Percentiles rank a stretch among this genome's conserved stretches.
Conservation (phyloP, 2,113 vertebrate species). For the Ciconia maguari region DNA sequence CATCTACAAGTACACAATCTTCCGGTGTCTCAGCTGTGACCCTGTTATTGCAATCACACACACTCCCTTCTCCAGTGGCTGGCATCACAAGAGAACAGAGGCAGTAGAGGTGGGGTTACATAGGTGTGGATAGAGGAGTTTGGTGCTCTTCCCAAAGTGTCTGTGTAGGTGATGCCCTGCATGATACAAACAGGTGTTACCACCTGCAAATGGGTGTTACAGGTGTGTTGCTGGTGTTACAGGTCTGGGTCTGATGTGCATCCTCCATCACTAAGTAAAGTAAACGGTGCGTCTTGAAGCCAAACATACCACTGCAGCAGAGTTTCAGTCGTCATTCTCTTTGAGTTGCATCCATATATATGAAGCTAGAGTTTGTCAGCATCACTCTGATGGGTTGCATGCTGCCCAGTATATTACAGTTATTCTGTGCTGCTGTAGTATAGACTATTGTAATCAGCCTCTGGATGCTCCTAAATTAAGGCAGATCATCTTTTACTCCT, state of each 20-base stretch:
- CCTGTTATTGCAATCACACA: neutral
- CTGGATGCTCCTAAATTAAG: conserved; percentile 10
- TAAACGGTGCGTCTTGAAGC: neutral
- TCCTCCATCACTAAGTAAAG: neutral
- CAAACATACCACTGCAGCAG: neutral
- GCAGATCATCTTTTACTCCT: neutral
- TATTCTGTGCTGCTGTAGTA: neutral
- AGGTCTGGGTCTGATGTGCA: neutral
- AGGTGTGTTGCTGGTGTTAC: neutral
- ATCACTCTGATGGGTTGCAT: neutral
- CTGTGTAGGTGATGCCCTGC: neutral
- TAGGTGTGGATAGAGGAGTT: neutral
- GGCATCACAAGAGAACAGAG: neutral
- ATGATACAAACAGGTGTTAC: neutral
- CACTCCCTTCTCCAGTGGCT: neutral
- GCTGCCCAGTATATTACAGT: neutral
- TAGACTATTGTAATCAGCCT: neutral
- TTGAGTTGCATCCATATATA: neutral
- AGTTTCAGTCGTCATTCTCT: neutral
- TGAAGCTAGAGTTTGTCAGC: neutral
- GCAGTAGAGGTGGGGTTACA: neutral
- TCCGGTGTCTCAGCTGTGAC: neutral
- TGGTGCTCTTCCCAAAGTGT: neutral
- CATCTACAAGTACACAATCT: neutral
- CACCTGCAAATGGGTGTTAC: neutral